Evolutionary conservation across 2,797 vertebrate species (phyloP).

Genomic region (Nasua narica): DNA sequence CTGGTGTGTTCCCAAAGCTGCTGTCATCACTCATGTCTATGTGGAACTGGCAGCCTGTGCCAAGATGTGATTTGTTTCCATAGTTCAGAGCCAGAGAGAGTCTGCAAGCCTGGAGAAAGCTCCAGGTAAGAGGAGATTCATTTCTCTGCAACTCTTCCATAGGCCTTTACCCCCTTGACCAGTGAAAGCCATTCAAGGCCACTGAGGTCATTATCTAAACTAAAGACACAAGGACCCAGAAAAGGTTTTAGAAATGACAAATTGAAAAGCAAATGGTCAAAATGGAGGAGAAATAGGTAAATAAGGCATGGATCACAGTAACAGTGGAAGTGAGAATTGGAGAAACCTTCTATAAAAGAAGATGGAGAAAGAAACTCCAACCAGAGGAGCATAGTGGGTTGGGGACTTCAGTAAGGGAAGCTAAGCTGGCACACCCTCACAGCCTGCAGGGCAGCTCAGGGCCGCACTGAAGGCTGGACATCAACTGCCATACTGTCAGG

Average conservation of each 20-base stretch:
- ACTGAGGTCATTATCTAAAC: background rate
- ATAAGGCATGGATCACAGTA: background rate
- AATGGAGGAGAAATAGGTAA: background rate
- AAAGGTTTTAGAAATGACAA: conserved; percentile 29
- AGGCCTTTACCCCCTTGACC: background rate
- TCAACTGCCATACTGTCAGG: background rate
- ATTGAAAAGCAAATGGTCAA: background rate
- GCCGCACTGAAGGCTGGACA: background rate
- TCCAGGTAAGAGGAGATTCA: background rate
- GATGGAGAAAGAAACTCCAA: background rate
- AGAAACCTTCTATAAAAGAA: background rate
- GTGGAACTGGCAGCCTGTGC: background rate
- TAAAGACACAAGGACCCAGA: background rate
- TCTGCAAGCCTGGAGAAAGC: background rate
- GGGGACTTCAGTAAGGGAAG: background rate
- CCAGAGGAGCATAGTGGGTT: background rate
- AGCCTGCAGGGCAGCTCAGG: background rate
- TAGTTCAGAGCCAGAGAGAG: background rate
- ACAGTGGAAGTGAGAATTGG: background rate
- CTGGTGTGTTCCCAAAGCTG: background rate
- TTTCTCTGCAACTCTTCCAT: background rate
- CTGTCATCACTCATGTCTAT: background rate
- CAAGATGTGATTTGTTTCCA: background rate
- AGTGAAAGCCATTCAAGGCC: background rate
- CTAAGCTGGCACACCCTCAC: background rate